Evolutionary conservation across 2,888 invertebrate species (phyloP), one percentile per base, ranked within the genome.

Genomic region (Blomia tropicalis): DNA sequence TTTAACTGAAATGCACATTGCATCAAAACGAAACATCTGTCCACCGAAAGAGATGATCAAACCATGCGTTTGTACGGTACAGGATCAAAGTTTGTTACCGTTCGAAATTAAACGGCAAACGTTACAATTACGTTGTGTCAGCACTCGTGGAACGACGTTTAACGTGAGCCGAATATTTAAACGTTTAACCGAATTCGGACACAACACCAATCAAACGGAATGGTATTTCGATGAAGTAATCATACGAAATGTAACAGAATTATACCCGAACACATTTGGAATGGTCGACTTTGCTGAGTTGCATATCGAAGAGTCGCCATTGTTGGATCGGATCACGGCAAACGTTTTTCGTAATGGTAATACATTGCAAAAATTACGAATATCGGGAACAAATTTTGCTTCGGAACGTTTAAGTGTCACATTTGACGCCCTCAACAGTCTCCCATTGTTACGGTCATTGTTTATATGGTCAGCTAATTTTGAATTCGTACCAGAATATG

Each of bases 391-490:
- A 1, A 58, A 58, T 22, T 58, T 58, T 36, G 3, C 59, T 2
- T n/a, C 7, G 19, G 59, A 58, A 2, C n/a, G 25, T 14, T 19
- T 58, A 4, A 17, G 29, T 30, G 41, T 23, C 14, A 58, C 59
- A 19, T 58, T 58, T 23, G 43, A 41, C 3, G 59, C 59, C 2
- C 44, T 58, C 14, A 58, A 27, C 27, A 25, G 43, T 7, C 25
- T 58, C 5, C n/a, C n/a, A 43, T 19, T n/a, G 17, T 23, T 58
- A 14, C 59, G 59, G 2, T 19, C 17, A 23, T 23, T 58, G n/a
- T 58, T 41, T 27, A 36, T 58, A n/a, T 58, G 59, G 59, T 58
- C 59, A 17, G 17, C 47, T 43, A 41, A 51, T 19, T 51, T 58
- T 17, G 59, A 32, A 41, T 58, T 44, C 17, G 36, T 58, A 19